A percentile compares a stretch with the other conserved stretches of the same genome.
Conservation (phyloP, 2,888 invertebrate species). For the Pseudanteris insignis region DNA sequence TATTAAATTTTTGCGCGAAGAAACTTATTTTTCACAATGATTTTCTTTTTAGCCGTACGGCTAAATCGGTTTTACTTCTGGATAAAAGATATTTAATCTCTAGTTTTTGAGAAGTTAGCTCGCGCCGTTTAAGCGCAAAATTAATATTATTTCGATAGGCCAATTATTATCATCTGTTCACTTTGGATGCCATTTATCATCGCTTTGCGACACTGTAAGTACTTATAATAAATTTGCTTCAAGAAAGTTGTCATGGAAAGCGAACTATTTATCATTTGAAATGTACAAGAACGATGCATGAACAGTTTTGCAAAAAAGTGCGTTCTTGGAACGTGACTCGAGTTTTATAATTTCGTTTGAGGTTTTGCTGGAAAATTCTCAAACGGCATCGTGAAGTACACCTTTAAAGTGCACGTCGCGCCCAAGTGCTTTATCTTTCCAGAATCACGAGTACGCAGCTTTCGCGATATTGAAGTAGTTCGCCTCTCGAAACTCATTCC, state of each 20-base stretch:
- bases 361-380: conserved; percentile 38
- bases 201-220: too few species aligned
- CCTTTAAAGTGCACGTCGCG: conserved; percentile 44
- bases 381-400: conserved; percentile 42
- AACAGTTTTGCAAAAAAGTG: conserved; percentile 22
- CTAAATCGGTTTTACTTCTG: too few species aligned
- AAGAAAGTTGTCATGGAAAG: conserved; percentile 7
- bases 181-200: too few species aligned
- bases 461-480: conserved; percentile 41
- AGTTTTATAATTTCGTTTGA: conserved; percentile 40
- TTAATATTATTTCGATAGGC: too few species aligned
- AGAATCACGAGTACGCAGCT: conserved; percentile 42
- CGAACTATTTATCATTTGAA: conserved; percentile 16
- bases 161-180: too few species aligned
- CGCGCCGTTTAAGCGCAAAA: too few species aligned
- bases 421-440: conserved; percentile 41
- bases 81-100: too few species aligned
- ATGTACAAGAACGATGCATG: conserved; percentile 18
- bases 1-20: too few species aligned
- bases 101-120: too few species aligned
- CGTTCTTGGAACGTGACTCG: conserved; percentile 22
- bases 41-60: too few species aligned
- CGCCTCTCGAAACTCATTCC: conserved; percentile 42
- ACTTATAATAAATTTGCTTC: too few species aligned
- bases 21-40: too few species aligned